Evolutionary conservation across 2,888 invertebrate genomes (phyloP).

Genomic region (Elegia similella): DNA sequence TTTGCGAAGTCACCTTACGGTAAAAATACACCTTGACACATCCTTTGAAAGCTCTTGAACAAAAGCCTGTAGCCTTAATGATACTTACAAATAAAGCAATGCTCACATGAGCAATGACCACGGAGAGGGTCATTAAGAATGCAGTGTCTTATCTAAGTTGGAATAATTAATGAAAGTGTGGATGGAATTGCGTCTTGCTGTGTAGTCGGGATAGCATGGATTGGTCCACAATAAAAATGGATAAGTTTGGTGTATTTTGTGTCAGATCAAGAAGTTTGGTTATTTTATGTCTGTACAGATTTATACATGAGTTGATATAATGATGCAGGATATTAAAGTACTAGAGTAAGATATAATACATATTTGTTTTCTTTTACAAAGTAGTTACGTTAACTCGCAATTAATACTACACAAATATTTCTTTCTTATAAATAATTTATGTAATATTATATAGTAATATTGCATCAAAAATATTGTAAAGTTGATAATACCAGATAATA

Average conservation of each 20-base stretch:
- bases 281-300: conserved; percentile 29
- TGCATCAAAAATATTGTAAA: too few relatives aligned
- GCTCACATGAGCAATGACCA: conserved; percentile 71
- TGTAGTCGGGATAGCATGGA: conserved; percentile 31
- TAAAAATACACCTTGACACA: not conserved
- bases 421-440: too few relatives aligned
- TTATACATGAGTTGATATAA: conserved; percentile 42
- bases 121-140: conserved; percentile 72
- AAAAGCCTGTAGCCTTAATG: conserved; percentile 21
- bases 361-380: too few relatives aligned
- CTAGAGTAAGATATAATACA: too few relatives aligned
- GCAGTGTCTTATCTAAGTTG: conserved; percentile 78
- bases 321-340: too few relatives aligned
- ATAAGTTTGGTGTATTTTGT: too few relatives aligned
- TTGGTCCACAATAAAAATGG: not conserved
- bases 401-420: too few relatives aligned
- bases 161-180: conserved; percentile 79
- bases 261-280: too few relatives aligned
- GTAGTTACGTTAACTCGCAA: too few relatives aligned
- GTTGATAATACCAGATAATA: too few relatives aligned
- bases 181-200: conserved; percentile 68
- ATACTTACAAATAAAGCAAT: conserved; percentile 37
- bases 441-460: too few relatives aligned
- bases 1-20: not conserved
- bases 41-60: conserved; percentile 8